Evolutionary conservation across 2,888 invertebrate genomes (phyloP), one percentile per base, ranked within the genome.

Genomic region (Pandemis heparana): DNA sequence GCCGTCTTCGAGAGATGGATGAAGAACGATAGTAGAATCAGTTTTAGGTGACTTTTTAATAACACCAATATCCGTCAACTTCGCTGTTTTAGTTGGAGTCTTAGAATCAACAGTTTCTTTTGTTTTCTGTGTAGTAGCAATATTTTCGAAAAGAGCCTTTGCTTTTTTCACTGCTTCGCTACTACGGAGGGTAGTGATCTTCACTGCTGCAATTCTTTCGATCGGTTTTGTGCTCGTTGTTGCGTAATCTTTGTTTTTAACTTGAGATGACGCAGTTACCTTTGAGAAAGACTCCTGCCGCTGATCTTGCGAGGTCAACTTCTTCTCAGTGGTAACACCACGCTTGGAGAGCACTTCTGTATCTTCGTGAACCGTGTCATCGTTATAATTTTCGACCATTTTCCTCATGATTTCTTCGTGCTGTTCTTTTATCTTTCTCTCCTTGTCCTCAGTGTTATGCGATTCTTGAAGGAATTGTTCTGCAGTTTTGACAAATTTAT

Each of bases 161-260:
- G 97, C 97, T 87, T 96, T 96, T 66, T 96, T 95, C 0, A 97
- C 96, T n/a, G 96, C 96, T 79, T 96, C 96, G 62, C 95, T 95
- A 78, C 95, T 95, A 64, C 95, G 93, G 39, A 95, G 81, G 23
- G 91, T 88, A 9, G 94, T 92, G 75, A 92, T 88, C 82, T 93
- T 94, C 9, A 87, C 83, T 23, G 84, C 76, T n/a, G 89, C 82
- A 1, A 80, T 77, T 78, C 83, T 88, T 56, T 91, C 90, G 2
- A 79, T 74, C 14, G 81, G 78, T 76, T 89, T 90, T 1, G 78
- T 38, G 46, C 82, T 86, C 1, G 86, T 80, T 46, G 80, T 89
- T 5, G 77, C 70, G 66, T 81, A 76, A 38, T 89, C 87, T 71
- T 84, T 89, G 8, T 71, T 66, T 77, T 88, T 92, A 7, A 85